Base-by-base conservation (phyloP, 2,113 vertebrate genomes). In the Sceloporus undulatus region DNA sequence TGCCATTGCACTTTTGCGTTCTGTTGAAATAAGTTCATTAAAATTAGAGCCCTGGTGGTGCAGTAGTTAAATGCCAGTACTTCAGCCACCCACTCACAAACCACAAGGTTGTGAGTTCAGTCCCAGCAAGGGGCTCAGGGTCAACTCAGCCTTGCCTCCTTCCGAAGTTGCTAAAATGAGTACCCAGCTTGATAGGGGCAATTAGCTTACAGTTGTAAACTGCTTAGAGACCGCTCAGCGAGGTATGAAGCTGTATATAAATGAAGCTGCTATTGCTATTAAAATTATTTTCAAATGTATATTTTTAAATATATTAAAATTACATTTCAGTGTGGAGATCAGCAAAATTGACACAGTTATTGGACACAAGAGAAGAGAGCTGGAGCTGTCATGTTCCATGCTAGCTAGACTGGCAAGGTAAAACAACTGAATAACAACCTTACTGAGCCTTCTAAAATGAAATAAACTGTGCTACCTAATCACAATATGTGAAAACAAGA, bases 301-400 rank as follows among this genome's bases (percentile, higher is more conserved):
- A 94, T 59, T 42, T 29, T 71, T 27, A 71, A 91, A 93, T 93
- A 91, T 96, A 23, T 62, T 62, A 91, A 91, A 93, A 92, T 92
- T 96, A 19, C 92, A 83, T 94, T 98, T 94, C 95, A 99, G 98
- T 95, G 93, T 95, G 94, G 97, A 98, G 94, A 85, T 96, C 90
- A 93, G 87, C 82, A 98, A 98, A 94, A 95, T 98, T 29, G 93
- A 93, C 80, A 86, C 93, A 40, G 89, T 80, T 11, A 93, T 93
- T 84, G 95, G 94, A 34, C 96, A 97, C 84, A 97, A 97, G 92
- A 97, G 96, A 89, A 97, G 96, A 90, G 97, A 97, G 94, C 89
- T 97, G 73, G 97, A 97, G 85, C 94, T 97, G 88, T 97, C 96
- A 7, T 98, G 97, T 89, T 95, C 96, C 91, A 92, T 95, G 42